Percentiles rank a stretch among this genome's conserved stretches.
Conservation (phyloP, 2,888 invertebrate species). For the Caenorhabditis becei region DNA sequence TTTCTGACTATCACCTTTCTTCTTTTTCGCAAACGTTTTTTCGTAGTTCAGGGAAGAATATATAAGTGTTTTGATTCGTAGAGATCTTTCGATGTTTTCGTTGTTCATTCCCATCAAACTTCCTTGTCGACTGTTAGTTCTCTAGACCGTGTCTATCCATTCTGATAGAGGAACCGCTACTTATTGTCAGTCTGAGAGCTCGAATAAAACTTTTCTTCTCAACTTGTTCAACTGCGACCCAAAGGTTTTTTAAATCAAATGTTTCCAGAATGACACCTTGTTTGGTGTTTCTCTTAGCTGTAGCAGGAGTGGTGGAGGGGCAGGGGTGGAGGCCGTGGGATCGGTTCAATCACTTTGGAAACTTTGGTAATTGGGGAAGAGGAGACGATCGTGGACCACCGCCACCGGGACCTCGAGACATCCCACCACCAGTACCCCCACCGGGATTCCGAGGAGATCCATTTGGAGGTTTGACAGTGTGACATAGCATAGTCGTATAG, state of each 20-base stretch:
- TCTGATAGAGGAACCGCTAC: not conserved
- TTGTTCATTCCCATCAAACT: not conserved
- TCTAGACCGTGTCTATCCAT: too few relatives aligned
- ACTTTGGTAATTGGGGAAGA: slow-evolving; percentile 33
- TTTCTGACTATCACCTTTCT: slow-evolving; percentile 22
- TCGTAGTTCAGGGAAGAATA: slow-evolving; percentile 10
- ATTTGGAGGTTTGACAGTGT: slow-evolving; percentile 7
- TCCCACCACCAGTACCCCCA: slow-evolving; percentile 50
- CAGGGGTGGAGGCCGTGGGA: slow-evolving; percentile 55
- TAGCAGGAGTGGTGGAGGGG: slow-evolving; percentile 35
- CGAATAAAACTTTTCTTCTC: too few relatives aligned
- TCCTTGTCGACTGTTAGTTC: not conserved
- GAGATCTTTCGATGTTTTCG: not conserved
- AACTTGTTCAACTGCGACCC: too few relatives aligned
- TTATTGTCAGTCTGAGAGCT: too few relatives aligned
- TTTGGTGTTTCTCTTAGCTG: slow-evolving; percentile 28
- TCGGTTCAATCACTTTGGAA: slow-evolving; percentile 30
- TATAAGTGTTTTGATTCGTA: slow-evolving; percentile 11
- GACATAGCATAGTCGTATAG: not conserved
- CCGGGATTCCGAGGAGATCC: slow-evolving; percentile 45
- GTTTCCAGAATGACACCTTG: slow-evolving; percentile 43
- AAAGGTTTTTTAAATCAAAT: too few relatives aligned
- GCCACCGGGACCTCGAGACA: slow-evolving; percentile 14
- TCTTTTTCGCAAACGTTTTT: slow-evolving; percentile 16
- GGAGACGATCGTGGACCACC: slow-evolving; percentile 15